A percentile compares a stretch with the other conserved stretches of the same genome.
Evolutionary conservation across 2,888 invertebrate species (phyloP).

Genomic region (Lathronympha strigana): DNA sequence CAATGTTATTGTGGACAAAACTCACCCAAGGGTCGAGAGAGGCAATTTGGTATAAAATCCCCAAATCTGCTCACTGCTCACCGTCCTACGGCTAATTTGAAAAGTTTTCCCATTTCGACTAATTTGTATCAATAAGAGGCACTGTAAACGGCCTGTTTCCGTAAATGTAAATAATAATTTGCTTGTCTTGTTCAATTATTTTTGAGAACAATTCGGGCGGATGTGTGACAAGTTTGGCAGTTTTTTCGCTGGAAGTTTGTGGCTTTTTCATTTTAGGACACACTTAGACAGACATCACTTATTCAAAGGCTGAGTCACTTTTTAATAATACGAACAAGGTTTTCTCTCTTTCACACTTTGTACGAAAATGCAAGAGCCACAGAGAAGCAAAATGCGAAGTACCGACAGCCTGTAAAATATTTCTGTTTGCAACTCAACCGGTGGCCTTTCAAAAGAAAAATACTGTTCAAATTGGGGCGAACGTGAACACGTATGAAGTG

Average conservation of each 20-base stretch:
- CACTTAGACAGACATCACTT: too few species aligned
- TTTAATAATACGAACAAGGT: too few species aligned
- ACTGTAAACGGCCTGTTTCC: constrained; percentile 35
- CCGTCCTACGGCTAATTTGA: constrained; percentile 38
- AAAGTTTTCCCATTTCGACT: constrained; percentile 38
- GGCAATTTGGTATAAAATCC: constrained; percentile 29
- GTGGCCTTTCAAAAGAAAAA: too few species aligned
- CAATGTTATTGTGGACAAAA: constrained; percentile 24
- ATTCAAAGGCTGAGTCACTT: too few species aligned
- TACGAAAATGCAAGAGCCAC: too few species aligned
- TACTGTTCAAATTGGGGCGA: too few species aligned
- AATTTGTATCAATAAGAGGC: constrained; percentile 39
- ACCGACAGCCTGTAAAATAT: too few species aligned
- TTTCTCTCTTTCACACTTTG: too few species aligned
- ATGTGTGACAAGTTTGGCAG: constrained; percentile 6
- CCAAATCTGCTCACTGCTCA: constrained; percentile 31
- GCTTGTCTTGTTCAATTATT: constrained; percentile 18
- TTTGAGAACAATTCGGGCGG: neutral
- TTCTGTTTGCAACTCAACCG: too few species aligned
- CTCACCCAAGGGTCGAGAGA: constrained; percentile 25
- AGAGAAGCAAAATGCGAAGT: too few species aligned
- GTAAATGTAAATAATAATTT: constrained; percentile 40
- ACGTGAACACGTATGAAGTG: too few species aligned
- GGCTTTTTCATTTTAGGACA: too few species aligned
- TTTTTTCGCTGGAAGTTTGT: constrained; percentile 7